Conservation (phyloP, 2,888 invertebrate genomes). For the Eubasilissa splendida region DNA sequence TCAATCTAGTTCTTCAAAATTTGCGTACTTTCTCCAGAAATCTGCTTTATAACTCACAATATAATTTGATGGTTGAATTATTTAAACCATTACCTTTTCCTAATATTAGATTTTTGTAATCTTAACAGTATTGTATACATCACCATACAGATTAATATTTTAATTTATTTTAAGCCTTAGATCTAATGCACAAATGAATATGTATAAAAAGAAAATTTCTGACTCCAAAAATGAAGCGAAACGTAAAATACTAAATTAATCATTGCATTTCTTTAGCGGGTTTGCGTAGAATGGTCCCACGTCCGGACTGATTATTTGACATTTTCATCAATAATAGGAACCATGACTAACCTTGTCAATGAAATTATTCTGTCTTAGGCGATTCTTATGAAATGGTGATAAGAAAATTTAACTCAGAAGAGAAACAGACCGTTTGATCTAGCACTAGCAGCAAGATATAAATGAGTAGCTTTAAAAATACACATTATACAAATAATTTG, state of each 20-base stretch:
- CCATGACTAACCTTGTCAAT: background rate
- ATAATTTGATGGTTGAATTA: conserved; percentile 37
- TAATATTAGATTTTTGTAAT: conserved; percentile 43
- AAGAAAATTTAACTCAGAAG: background rate
- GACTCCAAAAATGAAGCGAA: too few species aligned
- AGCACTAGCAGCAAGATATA: too few species aligned
- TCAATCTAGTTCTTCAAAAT: conserved; percentile 9
- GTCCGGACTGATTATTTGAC: background rate
- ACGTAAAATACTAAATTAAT: too few species aligned
- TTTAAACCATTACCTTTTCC: conserved; percentile 47
- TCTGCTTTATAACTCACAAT: conserved; percentile 50
- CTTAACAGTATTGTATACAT: conserved; percentile 54
- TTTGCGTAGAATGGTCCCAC: conserved; percentile 16
- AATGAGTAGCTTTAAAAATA: conserved; percentile 8
- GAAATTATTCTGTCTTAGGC: too few species aligned
- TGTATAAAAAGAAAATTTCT: background rate
- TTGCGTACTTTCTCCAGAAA: conserved; percentile 1
- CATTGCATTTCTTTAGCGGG: background rate
- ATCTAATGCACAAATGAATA: conserved; percentile 1
- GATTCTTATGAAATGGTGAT: too few species aligned
- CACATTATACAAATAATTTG: background rate
- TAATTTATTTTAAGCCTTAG: conserved; percentile 37
- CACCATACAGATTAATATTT: conserved; percentile 46
- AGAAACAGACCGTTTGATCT: conserved; percentile 2
- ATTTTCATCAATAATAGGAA: conserved; percentile 1